Evolutionary conservation across 64 coral and sea anemone species (phyloP).

Genomic region (Montipora foliosa): DNA sequence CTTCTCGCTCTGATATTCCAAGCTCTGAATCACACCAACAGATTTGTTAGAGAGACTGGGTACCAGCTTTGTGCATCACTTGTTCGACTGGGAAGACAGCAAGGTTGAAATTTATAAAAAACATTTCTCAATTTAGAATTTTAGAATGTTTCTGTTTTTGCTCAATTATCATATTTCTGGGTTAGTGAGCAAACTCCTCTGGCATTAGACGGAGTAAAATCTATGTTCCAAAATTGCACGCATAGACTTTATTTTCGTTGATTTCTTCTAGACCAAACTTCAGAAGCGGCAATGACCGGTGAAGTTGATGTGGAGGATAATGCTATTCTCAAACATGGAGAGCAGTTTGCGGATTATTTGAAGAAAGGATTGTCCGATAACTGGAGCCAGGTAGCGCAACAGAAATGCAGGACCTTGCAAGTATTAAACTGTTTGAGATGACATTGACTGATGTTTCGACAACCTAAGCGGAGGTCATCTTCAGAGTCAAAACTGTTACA

Average conservation of each 20-base stretch:
- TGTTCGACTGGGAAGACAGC: constrained; percentile 78
- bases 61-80: constrained; percentile 97
- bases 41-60: constrained; percentile 97
- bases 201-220: no score
- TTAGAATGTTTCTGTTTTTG: no score
- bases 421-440: background rate
- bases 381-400: constrained; percentile 89
- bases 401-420: background rate
- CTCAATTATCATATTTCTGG: no score
- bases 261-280: constrained; percentile 3
- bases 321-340: constrained; percentile 89
- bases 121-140: no score
- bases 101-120: constrained; percentile 45
- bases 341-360: constrained; percentile 92
- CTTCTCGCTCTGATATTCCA: constrained; percentile 93
- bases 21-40: constrained; percentile 89
- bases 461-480: no score
- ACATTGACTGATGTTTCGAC: no score
- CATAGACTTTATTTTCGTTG: background rate
- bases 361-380: constrained; percentile 94
- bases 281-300: background rate
- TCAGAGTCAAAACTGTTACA: no score
- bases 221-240: no score
- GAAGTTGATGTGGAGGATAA: constrained; percentile 38
- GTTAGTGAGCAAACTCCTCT: no score